Percentiles rank a stretch among this genome's conserved stretches.
phyloP scores from a whole-genome alignment of 2,888 invertebrate species.

The Cryptus armator region DNA sequence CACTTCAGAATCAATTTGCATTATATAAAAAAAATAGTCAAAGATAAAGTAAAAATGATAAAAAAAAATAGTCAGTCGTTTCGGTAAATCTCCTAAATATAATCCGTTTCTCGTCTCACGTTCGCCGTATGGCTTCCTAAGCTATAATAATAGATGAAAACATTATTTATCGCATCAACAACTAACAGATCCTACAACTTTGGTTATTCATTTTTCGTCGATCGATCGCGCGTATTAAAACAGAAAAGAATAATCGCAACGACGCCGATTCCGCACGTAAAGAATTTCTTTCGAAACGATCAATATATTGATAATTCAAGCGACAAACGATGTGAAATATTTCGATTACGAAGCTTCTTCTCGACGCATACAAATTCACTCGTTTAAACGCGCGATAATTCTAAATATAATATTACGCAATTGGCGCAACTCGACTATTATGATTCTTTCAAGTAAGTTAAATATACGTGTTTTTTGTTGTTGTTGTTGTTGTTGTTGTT shows the following conservation, averaged over 20 bases:
- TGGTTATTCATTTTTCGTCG: conserved; percentile 77
- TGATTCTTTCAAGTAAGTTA: conserved; percentile 57
- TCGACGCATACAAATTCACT: conserved; percentile 39
- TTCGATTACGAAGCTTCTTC: conserved; percentile 29
- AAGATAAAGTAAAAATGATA: background rate
- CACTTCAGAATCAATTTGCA: background rate
- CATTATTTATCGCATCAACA: conserved; percentile 79
- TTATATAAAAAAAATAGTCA: conserved; percentile 15
- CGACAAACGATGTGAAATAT: conserved; percentile 30
- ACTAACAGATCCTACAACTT: conserved; percentile 79
- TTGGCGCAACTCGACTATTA: conserved; percentile 55
- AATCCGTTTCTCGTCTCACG: background rate
- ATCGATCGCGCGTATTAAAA: conserved; percentile 55
- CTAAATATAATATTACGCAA: conserved; percentile 46
- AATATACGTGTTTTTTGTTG: conserved; percentile 47
- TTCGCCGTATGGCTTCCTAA: conserved; percentile 31
- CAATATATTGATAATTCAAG: background rate
- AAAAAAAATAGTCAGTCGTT: conserved; percentile 22
- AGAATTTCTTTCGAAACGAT: conserved; percentile 19
- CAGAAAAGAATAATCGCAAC: background rate
- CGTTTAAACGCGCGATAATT: conserved; percentile 31
- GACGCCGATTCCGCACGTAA: background rate
- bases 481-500: background rate
- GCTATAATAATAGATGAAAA: conserved; percentile 72
- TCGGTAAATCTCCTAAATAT: conserved; percentile 6